Base-by-base conservation (phyloP, 2,113 vertebrate genomes). In the Anarhynchus alexandrinus region DNA sequence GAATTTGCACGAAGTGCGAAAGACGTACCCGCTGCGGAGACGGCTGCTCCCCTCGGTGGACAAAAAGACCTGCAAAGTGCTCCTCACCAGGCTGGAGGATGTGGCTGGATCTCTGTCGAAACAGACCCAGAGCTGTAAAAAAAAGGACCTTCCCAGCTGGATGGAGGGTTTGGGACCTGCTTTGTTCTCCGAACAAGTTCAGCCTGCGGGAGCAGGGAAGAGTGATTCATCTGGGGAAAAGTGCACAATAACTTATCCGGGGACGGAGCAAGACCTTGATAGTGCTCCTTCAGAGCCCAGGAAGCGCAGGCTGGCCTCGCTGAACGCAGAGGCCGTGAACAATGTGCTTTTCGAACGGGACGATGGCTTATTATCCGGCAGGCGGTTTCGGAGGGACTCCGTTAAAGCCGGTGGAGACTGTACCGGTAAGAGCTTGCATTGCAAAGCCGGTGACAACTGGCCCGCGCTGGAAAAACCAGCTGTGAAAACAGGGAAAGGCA, bases 241-340 rank as follows among this genome's bases (percentile, higher is more conserved):
- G 83, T 74, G 90, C 82, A 30, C 93, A 29, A 30, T 12, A 66
- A 93, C 72, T 84, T 96, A 9, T 25, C 96, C 95, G 13, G 88
- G 82, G 88, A 57, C 45, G 22, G 97, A 95, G 97, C 95, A 97
- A 78, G 97, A 93, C 94, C 96, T 85, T 27, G 97, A 97, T 32
- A 54, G 94, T 32, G 98, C 98, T 95, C 93, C 97, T 7, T 62
- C 95, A 0, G 99, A 99, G 97, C 99, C 99, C 52, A 98, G 99
- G 70, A 99, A 99, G 86, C 98, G 99, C 71, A 98, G 99, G n/a
- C 96, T 99, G 95, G 99, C 99, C 61, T 99, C 99, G n/a, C 98
- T 99, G 32, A 99, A 99, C 0, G 99, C 99, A 0, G 99, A 99
- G 98, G 99, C 99, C 0, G 98, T 99, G 62, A 99, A 99, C 97